These are phyloP conservation scores for Brachyptera risi DNA, from an alignment of 2,888 invertebrate species.

Conservation along the genomic window DNA sequence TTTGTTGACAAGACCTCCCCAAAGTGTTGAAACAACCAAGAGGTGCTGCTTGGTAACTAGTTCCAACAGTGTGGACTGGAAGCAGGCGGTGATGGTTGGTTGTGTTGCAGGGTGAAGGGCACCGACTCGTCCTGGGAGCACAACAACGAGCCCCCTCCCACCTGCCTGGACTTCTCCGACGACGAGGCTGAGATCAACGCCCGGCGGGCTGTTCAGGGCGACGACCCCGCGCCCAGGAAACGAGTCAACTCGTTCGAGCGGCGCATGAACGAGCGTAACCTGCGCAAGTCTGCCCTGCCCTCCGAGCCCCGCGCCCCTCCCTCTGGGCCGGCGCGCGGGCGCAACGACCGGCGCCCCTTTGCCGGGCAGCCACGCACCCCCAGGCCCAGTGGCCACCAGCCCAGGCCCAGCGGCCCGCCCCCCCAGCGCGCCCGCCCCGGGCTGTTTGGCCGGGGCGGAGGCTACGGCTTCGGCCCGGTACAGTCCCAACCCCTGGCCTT, in stretches of 20 bases:
- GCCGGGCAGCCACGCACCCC: background rate
- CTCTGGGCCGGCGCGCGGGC: background rate
- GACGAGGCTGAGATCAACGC: slow-evolving; percentile 73
- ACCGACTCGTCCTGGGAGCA: slow-evolving; percentile 86
- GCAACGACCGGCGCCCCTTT: background rate
- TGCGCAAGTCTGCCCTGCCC: slow-evolving; percentile 10
- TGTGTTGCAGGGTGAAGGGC: slow-evolving; percentile 73
- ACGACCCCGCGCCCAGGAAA: background rate
- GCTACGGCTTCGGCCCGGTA: background rate
- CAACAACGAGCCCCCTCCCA: slow-evolving; percentile 73
- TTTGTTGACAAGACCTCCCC: too few species aligned
- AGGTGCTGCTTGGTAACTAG: too few species aligned
- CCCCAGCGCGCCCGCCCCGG: background rate
- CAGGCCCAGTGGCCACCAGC: background rate
- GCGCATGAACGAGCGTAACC: slow-evolving; percentile 17
- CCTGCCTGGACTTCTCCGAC: slow-evolving; percentile 76
- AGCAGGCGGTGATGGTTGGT: too few species aligned
- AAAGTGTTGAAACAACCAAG: too few species aligned
- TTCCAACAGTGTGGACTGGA: too few species aligned
- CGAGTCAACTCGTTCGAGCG: slow-evolving; percentile 18
- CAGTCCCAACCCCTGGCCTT: background rate
- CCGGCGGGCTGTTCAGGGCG: background rate
- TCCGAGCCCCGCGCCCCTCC: background rate
- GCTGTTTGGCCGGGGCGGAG: background rate
- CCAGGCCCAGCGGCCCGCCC: background rate